These are phyloP conservation scores for Pterobdella sp. DNA, from an alignment of 2,888 invertebrate genomes.

Conservation along the genomic window DNA sequence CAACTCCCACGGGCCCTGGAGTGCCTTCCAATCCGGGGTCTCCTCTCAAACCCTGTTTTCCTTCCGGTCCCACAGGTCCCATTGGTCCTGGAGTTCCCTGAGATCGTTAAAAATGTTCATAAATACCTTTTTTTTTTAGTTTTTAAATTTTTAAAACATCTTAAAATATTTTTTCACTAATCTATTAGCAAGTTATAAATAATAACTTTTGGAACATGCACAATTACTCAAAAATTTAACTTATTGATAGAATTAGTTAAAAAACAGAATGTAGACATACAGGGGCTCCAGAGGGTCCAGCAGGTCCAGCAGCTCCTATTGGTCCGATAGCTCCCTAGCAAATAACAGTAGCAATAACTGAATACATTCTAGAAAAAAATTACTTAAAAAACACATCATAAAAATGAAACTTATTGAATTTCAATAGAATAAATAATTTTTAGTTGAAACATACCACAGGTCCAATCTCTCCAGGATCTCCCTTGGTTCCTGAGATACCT, in stretches of 20 bases:
- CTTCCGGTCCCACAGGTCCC: constrained; percentile 56
- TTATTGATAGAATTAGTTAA: neutral
- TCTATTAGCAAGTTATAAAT: no score
- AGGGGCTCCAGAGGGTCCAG: constrained; percentile 64
- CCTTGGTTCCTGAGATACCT: constrained; percentile 34
- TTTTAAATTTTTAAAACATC: no score
- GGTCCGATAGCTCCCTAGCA: constrained; percentile 41
- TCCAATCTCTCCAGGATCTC: constrained; percentile 36
- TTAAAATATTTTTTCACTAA: no score
- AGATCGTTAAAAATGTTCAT: no score
- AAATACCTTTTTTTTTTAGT: no score
- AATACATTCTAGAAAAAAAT: no score
- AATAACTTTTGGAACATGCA: no score
- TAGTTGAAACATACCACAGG: constrained; percentile 22
- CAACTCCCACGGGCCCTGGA: constrained; percentile 68
- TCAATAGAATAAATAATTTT: neutral
- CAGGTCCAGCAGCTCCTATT: constrained; percentile 62
- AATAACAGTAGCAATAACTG: no score
- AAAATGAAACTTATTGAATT: no score
- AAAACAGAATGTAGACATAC: constrained; percentile 46
- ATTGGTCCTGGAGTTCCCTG: constrained; percentile 35
- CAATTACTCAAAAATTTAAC: no score
- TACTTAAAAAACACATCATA: no score
- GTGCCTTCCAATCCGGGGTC: constrained; percentile 52
- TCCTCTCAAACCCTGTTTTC: constrained; percentile 34